Evolutionary conservation across 2,888 invertebrate genomes (phyloP), one percentile per base, ranked within the genome.

Genomic region (Caenorhabditis sp.): DNA sequence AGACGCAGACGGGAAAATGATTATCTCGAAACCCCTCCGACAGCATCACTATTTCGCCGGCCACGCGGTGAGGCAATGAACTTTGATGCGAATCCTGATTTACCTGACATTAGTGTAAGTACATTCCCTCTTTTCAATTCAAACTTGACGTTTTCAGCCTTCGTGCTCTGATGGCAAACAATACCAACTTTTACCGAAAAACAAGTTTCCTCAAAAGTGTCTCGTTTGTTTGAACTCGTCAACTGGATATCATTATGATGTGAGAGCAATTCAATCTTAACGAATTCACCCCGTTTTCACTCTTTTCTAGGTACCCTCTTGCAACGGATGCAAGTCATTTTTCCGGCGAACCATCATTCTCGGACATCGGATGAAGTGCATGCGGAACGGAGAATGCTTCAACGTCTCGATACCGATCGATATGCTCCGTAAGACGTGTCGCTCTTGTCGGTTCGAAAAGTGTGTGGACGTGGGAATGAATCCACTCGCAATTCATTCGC

Each of bases 271-370:
- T n/a, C n/a, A n/a, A n/a, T n/a, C n/a, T n/a, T n/a, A n/a, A n/a
- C n/a, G n/a, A n/a, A n/a, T n/a, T n/a, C n/a, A n/a, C n/a, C n/a
- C n/a, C 37, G 11, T 17, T 41, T 41, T 41, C 15, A 15, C 41
- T 6, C 15, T 22, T 3, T 6, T 43, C n/a, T 24, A 43, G 43
- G 24, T 43, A 4, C 43, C 43, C 2, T 46, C 59, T 9, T 59
- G 59, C 35, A 59, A 59, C 17, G 59, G 45, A 20, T 58, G 58
- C 32, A 58, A 58, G 11, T 32, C 58, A n/a, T 45, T 58, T 27
- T 58, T 58, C 15, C 45, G 59, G 13, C 22, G 59, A 37, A 35
- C 24, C 9, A 11, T 35, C 15, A 5, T 59, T 4, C 30, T 27
- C 0, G 26, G 22, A 7, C 6, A n/a, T n/a, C 0, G 9, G 7